These are phyloP conservation scores for Cyrtodaria siliqua DNA, from an alignment of 2,888 invertebrate species.

Conservation along the genomic window DNA sequence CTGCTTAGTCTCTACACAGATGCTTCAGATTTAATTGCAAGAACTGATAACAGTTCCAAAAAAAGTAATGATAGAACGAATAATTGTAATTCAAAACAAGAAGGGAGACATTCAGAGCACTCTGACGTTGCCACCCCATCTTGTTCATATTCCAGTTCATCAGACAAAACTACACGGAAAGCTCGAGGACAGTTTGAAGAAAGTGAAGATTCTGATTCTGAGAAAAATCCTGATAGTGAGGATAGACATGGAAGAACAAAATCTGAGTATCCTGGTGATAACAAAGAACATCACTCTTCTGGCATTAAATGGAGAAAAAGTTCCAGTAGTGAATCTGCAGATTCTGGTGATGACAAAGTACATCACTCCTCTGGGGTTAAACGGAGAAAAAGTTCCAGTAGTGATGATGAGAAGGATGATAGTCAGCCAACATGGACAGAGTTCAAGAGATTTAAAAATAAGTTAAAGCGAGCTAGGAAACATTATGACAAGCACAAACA, in stretches of 20 bases:
- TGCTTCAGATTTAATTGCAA: no score
- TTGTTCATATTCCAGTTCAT: constrained; percentile 3
- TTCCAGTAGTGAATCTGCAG: constrained; percentile 1
- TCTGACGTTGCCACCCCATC: constrained; percentile 5
- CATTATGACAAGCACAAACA: constrained; percentile 67
- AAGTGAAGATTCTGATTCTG: neutral
- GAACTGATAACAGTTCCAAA: no score
- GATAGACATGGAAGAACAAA: no score
- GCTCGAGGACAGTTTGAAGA: neutral
- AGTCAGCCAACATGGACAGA: constrained; percentile 71
- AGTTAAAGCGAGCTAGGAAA: constrained; percentile 67
- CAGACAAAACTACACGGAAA: neutral
- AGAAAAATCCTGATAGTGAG: constrained; percentile 1
- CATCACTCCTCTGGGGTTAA: neutral
- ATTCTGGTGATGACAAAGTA: no score
- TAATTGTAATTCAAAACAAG: no score
- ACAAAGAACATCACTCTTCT: no score
- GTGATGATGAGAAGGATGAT: constrained; percentile 24
- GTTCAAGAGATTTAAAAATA: constrained; percentile 76
- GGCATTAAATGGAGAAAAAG: neutral
- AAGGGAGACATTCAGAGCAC: no score
- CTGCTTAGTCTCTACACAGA: no score
- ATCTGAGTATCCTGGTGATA: constrained; percentile 27
- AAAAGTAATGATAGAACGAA: no score
- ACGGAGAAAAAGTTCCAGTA: neutral